Evolutionary conservation across 30 jellyfish, hydroid and myxozoan genomes (phyloP).

Genomic region (Aurelia aurita complex sp. Pacific): DNA sequence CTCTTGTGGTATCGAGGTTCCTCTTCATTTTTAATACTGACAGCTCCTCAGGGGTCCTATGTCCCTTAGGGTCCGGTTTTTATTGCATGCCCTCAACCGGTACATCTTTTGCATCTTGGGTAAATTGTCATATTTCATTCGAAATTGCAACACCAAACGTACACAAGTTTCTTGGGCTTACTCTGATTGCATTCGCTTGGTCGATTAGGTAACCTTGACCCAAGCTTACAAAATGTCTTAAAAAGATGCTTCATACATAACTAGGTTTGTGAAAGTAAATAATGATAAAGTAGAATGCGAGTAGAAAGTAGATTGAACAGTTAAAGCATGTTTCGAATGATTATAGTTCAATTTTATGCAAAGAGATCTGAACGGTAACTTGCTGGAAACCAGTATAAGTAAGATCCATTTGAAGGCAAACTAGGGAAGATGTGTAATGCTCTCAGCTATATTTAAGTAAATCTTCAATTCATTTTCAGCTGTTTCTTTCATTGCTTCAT

Average conservation of each 20-base stretch:
- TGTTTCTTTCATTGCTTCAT: constrained; percentile 4
- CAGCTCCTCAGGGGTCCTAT: too few relatives aligned
- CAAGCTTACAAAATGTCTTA: neutral
- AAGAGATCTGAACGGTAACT: constrained; percentile 27
- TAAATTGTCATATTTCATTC: too few relatives aligned
- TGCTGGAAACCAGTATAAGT: constrained; percentile 64
- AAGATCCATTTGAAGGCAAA: constrained; percentile 16
- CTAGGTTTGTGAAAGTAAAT: constrained; percentile 23
- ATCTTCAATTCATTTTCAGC: constrained; percentile 33
- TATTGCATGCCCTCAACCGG: too few relatives aligned
- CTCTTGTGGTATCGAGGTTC: too few relatives aligned
- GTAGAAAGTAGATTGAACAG: constrained; percentile 13
- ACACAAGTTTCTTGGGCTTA: too few relatives aligned
- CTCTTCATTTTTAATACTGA: too few relatives aligned
- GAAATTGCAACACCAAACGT: too few relatives aligned
- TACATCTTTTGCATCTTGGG: too few relatives aligned
- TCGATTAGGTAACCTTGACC: constrained; percentile 8
- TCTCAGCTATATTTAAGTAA: constrained; percentile 71
- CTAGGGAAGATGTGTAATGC: constrained; percentile 40
- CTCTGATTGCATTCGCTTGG: too few relatives aligned
- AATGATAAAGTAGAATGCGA: constrained; percentile 18
- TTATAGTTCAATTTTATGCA: constrained; percentile 41
- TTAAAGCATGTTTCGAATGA: constrained; percentile 27
- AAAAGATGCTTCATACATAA: constrained; percentile 5
- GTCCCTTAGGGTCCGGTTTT: too few relatives aligned